A percentile compares a stretch with the other conserved stretches of the same genome.
phyloP scores from a whole-genome alignment of 2,888 invertebrate genomes.

The Noctuana brunneofusca region DNA sequence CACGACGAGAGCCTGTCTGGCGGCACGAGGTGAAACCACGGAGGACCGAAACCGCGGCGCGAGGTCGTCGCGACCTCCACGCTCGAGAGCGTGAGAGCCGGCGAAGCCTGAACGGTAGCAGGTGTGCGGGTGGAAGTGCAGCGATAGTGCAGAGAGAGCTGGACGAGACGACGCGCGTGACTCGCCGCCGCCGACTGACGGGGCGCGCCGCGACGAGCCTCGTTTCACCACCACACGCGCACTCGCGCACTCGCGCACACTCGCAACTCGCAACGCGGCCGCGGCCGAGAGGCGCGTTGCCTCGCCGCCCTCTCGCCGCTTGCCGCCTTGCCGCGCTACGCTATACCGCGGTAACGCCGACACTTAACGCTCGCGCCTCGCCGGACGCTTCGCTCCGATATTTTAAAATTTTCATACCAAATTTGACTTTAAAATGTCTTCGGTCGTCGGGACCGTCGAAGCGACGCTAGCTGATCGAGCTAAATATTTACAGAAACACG shows the following conservation, averaged over 20 bases:
- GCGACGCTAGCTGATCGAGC: conserved; percentile 54
- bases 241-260: conserved; percentile 73
- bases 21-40: conserved; percentile 58
- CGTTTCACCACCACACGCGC: conserved; percentile 64
- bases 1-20: conserved; percentile 45
- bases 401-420: conserved; percentile 73
- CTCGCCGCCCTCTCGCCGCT: conserved; percentile 49
- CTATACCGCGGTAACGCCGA: conserved; percentile 46
- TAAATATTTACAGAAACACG: conserved; percentile 70
- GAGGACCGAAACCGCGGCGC: conserved; percentile 60
- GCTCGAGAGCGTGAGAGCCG: conserved; percentile 76
- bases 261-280: conserved; percentile 66
- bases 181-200: conserved; percentile 81
- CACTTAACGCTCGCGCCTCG: conserved; percentile 45
- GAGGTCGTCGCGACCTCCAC: conserved; percentile 72
- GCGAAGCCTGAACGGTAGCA: conserved; percentile 68
- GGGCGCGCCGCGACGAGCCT: conserved; percentile 74
- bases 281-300: conserved; percentile 44
- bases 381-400: conserved; percentile 59
- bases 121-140: conserved; percentile 65
- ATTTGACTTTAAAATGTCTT: conserved; percentile 79
- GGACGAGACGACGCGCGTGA: conserved; percentile 62
- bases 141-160: conserved; percentile 58
- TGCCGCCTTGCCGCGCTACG: conserved; percentile 45
- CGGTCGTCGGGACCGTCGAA: conserved; percentile 59